Base-by-base conservation (phyloP, 2,797 vertebrate species). In the Trematomus bernacchii region DNA sequence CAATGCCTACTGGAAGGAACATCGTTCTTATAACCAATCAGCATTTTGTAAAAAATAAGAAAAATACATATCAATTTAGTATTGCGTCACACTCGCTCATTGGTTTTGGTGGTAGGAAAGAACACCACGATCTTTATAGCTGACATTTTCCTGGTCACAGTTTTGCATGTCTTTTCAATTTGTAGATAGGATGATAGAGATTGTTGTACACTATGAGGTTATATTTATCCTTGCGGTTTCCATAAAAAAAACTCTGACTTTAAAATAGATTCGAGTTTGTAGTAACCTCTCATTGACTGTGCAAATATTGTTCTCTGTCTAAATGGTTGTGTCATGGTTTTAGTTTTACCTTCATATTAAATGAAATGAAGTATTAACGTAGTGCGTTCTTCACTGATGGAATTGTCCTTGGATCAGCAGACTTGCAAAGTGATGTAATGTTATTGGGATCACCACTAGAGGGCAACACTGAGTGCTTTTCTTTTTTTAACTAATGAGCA, bases 381-480 rank as follows among this genome's bases (percentile, higher is more conserved):
- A 12, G 5, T 70, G 60, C 18, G 10, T 74, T 74, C 19, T 11
- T 57, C 13, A 6, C 7, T 27, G 14, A 6, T 46, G 2, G 33
- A 55, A 60, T 71, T 57, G 33, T 8, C 40, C n/a, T 58, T 46
- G 19, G 50, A 79, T 46, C 40, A 16, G 19, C 63, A 54, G 30
- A 57, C 10, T 61, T 47, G 54, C 43, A 48, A 51, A 72, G 63
- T 81, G 54, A 77, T 79, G 82, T 76, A 50, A 78, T 79, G n/a
- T 40, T 19, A 1, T 6, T 16, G 19, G 13, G 21, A 3, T 5
- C 58, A 3, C 73, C 76, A 10, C 72, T 55, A 79, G 89, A 55
- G 75, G 87, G 75, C 84, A 72, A 74, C 71, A 80, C 15, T 33
- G 14, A 58, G 21, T 2, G 16, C 47, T 30, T 6, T 58, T 1